These are phyloP conservation scores for Zingel zingel DNA, from an alignment of 2,113 vertebrate species.

Conservation along the genomic window DNA sequence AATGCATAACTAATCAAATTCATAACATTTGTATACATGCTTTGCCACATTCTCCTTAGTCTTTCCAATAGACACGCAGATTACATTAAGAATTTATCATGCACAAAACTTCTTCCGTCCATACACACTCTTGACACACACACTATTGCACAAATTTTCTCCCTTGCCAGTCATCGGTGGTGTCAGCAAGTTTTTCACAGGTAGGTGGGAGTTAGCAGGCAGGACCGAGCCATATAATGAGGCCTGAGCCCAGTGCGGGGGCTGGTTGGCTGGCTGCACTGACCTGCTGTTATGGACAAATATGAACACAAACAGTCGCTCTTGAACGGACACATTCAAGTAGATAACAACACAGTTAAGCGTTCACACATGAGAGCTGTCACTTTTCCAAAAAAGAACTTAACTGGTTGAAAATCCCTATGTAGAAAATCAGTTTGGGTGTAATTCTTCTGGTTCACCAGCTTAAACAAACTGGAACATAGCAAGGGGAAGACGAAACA, in stretches of 20 bases:
- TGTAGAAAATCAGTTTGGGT: not conserved
- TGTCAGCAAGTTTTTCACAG: conserved; percentile 66
- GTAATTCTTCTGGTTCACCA: not conserved
- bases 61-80: not conserved
- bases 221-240: conserved; percentile 61
- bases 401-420: not conserved
- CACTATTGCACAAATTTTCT: conserved; percentile 45
- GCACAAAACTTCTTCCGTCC: conserved; percentile 3
- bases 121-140: conserved; percentile 20
- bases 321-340: conserved; percentile 29
- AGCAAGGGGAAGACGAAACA: not conserved
- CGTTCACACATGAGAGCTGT: conserved; percentile 25
- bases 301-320: conserved; percentile 35
- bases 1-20: conserved; percentile 18
- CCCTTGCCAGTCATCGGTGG: conserved; percentile 42
- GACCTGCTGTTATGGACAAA: conserved; percentile 56
- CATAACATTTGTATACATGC: not conserved
- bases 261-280: conserved; percentile 58
- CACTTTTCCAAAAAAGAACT: conserved; percentile 3
- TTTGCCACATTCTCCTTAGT: not conserved
- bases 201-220: conserved; percentile 63
- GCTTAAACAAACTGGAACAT: not conserved
- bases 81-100: conserved; percentile 21
- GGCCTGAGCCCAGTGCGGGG: conserved; percentile 51
- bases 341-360: conserved; percentile 19